A percentile compares a stretch with the other conserved stretches of the same genome.
Evolutionary conservation across 2,113 vertebrate genomes (phyloP).

Genomic region (Python bivittatus): DNA sequence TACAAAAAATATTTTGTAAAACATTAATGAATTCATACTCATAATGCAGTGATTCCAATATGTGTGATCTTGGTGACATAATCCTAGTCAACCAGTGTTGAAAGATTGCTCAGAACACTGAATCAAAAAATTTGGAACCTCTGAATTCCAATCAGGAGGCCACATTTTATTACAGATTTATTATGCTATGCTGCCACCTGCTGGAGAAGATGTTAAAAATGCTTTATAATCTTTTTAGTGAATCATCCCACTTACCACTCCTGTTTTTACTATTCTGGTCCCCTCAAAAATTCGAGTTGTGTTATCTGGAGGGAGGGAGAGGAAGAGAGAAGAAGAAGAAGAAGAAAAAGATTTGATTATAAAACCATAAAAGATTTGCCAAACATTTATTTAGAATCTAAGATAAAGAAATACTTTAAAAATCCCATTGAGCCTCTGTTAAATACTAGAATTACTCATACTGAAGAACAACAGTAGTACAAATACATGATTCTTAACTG

Average conservation of each 20-base stretch:
- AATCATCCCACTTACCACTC: conserved; percentile 86
- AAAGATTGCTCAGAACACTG: background rate
- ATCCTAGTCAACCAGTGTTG: background rate
- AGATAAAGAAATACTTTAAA: background rate
- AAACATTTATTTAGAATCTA: background rate
- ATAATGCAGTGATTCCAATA: background rate
- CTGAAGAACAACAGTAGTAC: background rate
- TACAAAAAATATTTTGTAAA: background rate
- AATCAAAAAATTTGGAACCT: background rate
- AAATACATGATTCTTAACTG: background rate
- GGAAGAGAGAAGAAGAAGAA: conserved; percentile 60
- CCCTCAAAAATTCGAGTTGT: conserved; percentile 97
- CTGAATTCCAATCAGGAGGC: background rate
- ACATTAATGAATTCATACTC: conserved; percentile 11
- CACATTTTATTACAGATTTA: conserved; percentile 37
- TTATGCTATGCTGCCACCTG: conserved; percentile 72
- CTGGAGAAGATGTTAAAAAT: conserved; percentile 35
- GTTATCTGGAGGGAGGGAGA: conserved; percentile 78
- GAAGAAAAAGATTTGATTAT: conserved; percentile 12
- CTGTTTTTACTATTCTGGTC: conserved; percentile 95
- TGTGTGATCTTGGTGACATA: background rate
- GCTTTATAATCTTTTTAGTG: background rate
- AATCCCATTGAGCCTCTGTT: background rate
- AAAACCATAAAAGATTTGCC: background rate
- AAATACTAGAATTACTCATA: background rate